Percentiles rank a stretch among this genome's conserved stretches.
Conservation (phyloP, 1,140 invertebrate species). For the Zaprionus capensis region DNA sequence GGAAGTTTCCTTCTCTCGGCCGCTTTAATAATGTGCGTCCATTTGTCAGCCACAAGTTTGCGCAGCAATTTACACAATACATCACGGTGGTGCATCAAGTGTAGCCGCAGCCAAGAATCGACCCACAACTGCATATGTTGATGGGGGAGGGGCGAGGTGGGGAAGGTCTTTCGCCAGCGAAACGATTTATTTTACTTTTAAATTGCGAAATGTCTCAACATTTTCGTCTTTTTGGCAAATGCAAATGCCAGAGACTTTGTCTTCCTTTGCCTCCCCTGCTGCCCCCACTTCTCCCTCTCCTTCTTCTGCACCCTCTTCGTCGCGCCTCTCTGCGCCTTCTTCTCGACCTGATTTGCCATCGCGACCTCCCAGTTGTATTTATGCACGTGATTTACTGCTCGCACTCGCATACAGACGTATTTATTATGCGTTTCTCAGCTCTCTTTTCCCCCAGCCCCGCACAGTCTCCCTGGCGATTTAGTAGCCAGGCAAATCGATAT, state of each 20-base stretch:
- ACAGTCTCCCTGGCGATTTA: constrained; percentile 26
- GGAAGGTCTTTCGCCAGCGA: not conserved
- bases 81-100: constrained; percentile 32
- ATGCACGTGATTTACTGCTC: constrained; percentile 57
- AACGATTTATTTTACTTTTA: constrained; percentile 73
- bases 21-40: constrained; percentile 66
- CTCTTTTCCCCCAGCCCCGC: not conserved
- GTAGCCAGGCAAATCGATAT: constrained; percentile 55
- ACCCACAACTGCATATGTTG: constrained; percentile 40
- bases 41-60: constrained; percentile 58
- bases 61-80: constrained; percentile 70
- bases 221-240: constrained; percentile 48
- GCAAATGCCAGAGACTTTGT: constrained; percentile 8
- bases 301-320: not conserved
- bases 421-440: constrained; percentile 38
- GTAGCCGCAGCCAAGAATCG: constrained; percentile 35
- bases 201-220: constrained; percentile 71
- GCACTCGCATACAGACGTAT: constrained; percentile 26
- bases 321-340: not conserved
- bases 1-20: not conserved
- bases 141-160: not conserved
- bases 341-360: not conserved
- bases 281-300: not conserved
- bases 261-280: constrained; percentile 3
- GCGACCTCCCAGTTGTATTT: constrained; percentile 43